A percentile compares a stretch with the other conserved stretches of the same genome.
These are phyloP conservation scores for Neosilurus mollespiculum DNA, from an alignment of 2,797 vertebrate species.

Conservation along the genomic window DNA sequence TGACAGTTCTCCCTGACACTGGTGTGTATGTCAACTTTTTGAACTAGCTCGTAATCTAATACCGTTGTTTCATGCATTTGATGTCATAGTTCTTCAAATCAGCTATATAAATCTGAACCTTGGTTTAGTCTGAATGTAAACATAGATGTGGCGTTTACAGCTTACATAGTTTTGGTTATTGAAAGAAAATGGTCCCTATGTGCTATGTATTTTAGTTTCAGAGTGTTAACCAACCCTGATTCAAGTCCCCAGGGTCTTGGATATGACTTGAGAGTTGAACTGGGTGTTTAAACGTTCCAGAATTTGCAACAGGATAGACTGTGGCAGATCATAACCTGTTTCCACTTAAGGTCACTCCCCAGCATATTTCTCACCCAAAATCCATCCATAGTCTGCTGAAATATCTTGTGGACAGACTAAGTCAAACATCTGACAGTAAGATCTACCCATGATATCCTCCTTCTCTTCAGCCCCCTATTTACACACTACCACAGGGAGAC, in stretches of 20 bases:
- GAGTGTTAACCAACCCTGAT: not conserved
- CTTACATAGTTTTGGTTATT: not conserved
- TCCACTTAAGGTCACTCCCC: slow-evolving; percentile 14
- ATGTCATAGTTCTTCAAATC: not conserved
- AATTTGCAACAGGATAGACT: slow-evolving; percentile 1
- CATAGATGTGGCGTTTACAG: not conserved
- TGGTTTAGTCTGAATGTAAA: not conserved
- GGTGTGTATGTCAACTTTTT: not conserved
- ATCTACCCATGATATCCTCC: slow-evolving; percentile 7
- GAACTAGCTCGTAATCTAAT: slow-evolving; percentile 11
- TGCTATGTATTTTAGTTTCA: not conserved
- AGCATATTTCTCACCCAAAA: slow-evolving; percentile 4
- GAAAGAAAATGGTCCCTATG: not conserved
- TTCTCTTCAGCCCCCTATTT: slow-evolving; percentile 8
- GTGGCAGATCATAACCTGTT: slow-evolving; percentile 8
- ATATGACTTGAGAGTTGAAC: not conserved
- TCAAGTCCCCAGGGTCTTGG: not conserved
- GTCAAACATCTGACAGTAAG: slow-evolving; percentile 19
- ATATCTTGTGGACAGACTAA: slow-evolving; percentile 14
- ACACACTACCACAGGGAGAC: not conserved
- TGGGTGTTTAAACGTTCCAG: not conserved
- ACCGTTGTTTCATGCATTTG: not conserved
- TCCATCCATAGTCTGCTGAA: slow-evolving; percentile 9
- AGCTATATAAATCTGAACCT: not conserved
- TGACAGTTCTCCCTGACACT: not conserved